Percentiles rank a stretch among this genome's conserved stretches.
These are phyloP conservation scores for Sminthurinus aureus DNA, from an alignment of 2,888 invertebrate species.

Conservation along the genomic window DNA sequence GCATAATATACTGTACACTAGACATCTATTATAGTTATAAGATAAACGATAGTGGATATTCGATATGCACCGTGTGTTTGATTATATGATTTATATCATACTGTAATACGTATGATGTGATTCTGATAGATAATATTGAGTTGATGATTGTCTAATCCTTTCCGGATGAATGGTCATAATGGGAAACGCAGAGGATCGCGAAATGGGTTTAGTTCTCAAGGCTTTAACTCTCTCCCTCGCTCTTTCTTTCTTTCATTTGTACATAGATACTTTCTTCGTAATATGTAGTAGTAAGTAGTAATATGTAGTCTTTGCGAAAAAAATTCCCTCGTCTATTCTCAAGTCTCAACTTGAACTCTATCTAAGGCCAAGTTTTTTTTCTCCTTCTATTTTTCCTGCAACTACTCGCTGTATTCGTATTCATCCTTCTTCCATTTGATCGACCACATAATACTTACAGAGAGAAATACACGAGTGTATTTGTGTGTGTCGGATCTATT, in stretches of 20 bases:
- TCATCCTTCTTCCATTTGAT: slow-evolving; percentile 10
- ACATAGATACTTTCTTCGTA: too few relatives aligned
- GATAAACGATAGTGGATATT: background rate
- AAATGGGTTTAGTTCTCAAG: slow-evolving; percentile 54
- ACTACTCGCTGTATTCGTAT: background rate
- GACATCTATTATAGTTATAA: too few relatives aligned
- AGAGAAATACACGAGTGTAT: slow-evolving; percentile 9
- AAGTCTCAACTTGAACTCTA: background rate
- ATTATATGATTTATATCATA: background rate
- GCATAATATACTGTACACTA: too few relatives aligned
- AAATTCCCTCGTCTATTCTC: background rate
- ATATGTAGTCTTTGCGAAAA: slow-evolving; percentile 17
- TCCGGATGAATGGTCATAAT: slow-evolving; percentile 59
- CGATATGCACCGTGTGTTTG: background rate
- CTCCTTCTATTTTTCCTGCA: background rate
- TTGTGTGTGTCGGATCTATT: slow-evolving; percentile 33
- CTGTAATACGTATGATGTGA: background rate
- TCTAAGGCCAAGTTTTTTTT: background rate
- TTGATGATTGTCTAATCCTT: slow-evolving; percentile 51
- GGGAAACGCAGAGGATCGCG: slow-evolving; percentile 58
- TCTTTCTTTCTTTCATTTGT: background rate
- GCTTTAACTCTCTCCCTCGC: background rate
- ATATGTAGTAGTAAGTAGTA: background rate
- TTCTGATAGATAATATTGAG: slow-evolving; percentile 7
- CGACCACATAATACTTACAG: slow-evolving; percentile 21